These are phyloP conservation scores for Ctenopoma multispine DNA, from an alignment of 2,797 vertebrate genomes.

Conservation along the genomic window DNA sequence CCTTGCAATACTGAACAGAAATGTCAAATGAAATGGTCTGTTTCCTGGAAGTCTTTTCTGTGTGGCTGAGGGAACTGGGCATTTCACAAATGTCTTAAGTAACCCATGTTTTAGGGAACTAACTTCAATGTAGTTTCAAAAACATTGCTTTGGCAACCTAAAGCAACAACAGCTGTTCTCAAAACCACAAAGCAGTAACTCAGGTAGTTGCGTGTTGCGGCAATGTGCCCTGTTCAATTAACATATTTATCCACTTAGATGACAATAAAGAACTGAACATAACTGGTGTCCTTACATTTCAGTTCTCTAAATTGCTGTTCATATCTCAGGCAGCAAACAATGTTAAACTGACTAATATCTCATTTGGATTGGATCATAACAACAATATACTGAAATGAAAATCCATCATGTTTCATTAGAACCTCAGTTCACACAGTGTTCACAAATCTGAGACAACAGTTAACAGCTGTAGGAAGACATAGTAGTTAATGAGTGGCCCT, in stretches of 20 bases:
- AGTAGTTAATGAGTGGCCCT: no score
- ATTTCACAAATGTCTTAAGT: constrained; percentile 33
- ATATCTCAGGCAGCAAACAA: no score
- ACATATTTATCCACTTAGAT: no score
- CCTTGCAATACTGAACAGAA: constrained; percentile 4
- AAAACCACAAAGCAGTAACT: background rate
- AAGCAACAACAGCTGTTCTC: background rate
- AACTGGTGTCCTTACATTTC: no score
- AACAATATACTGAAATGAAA: background rate
- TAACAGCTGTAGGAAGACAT: no score
- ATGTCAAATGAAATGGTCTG: background rate
- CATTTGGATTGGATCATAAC: background rate
- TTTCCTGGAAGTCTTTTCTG: constrained; percentile 3
- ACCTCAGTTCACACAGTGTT: background rate
- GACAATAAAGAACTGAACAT: no score
- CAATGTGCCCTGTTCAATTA: background rate
- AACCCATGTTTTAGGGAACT: background rate
- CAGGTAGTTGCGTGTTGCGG: background rate
- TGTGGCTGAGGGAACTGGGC: background rate
- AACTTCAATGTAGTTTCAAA: constrained; percentile 29
- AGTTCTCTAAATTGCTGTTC: no score
- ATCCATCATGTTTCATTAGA: background rate
- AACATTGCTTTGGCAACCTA: background rate
- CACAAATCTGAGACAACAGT: background rate
- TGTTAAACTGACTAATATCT: background rate